Base-by-base conservation (phyloP, 2,888 invertebrate genomes). In the Linyphia triangularis region DNA sequence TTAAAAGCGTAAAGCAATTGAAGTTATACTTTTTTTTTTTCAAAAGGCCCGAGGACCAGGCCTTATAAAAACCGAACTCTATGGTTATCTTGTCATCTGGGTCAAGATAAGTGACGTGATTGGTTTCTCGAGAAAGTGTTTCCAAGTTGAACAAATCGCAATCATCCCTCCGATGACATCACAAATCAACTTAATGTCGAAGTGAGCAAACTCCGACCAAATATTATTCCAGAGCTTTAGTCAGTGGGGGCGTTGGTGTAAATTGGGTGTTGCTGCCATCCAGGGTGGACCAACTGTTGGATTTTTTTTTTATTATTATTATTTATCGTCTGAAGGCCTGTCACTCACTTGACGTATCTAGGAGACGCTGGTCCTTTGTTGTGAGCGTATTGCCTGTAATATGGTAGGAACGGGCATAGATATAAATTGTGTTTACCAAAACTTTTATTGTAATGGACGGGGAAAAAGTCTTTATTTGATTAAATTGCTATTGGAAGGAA, bases 351-450 rank as follows among this genome's bases (percentile, higher is more conserved):
- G 81, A 67, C 85, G 82, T 72, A 19, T 59, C 81, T 22, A 69
- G 59, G 81, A 81, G 72, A 83, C 82, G 33, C 2, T 4, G 65
- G 9, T 65, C 79, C 22, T 79, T 88, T 88, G 86, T 88, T 75
- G 37, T 30, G 24, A 13, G 3, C 63, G 63, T 7, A 33, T 33
- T 69, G 59, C 16, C 4, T 24, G 22, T n/a, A n/a, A n/a, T n/a
- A 13, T 6, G 28, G 19, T 30, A 2, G 16, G 33, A 2, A 28
- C 28, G 26, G 13, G 19, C 24, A 9, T 72, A 75, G 57, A 75
- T 73, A 83, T 78, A 86, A 86, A 78, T 65, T 88, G 81, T 88
- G 86, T 88, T 88, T 88, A 88, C 86, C 81, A 43, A 88, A 67
- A 72, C 81, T 81, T 88, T 88, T 81, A 81, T 88, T 88, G 75